Evolutionary conservation across 2,797 vertebrate genomes (phyloP), one percentile per base, ranked within the genome.

Genomic region (Thunnus albacares): DNA sequence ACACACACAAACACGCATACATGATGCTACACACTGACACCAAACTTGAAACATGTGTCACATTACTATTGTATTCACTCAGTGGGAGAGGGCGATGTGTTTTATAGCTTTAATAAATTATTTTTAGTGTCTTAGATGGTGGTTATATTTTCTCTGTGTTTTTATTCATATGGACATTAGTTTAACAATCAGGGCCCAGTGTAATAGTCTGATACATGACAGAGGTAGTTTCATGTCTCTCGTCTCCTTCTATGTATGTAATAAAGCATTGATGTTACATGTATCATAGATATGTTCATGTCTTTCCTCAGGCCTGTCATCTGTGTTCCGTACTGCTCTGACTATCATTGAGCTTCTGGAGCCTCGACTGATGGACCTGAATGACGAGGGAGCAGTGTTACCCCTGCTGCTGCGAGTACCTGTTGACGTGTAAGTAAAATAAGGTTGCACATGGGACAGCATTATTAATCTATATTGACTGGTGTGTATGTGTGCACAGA

Each of bases 381-480:
- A 52, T 0, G 95, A 96, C 28, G 93, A 95, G 79, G 90, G 82
- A 49, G 64, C 91, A 0, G 85, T 95, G 53, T 76, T 95, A 24
- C 93, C 94, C 3, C 82, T 94, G 65, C 87, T 96, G 62, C 73
- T 96, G 43, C 89, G 94, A 72, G 93, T 96, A 1, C 95, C 95
- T 75, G 90, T 94, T 33, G 92, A 95, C 24, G 77, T 95, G 95
- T 95, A 82, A 93, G 95, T 94, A 69, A 57, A 60, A 38, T 43
- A 14, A 35, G 2, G 30, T n/a, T 63, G 15, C 22, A 33, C 4
- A 53, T 18, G 12, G 6, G 18, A 43, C 10, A 22, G 22, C n/a
- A 14, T 24, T 12, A 3, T 28, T 33, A 28, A 52, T 70, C 11
- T 43, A 30, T 18, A 20, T 14, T 24, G 6, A 26, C 18, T 60